Conservation (phyloP, 1,140 invertebrate species). For the Nasonia vitripennis region DNA sequence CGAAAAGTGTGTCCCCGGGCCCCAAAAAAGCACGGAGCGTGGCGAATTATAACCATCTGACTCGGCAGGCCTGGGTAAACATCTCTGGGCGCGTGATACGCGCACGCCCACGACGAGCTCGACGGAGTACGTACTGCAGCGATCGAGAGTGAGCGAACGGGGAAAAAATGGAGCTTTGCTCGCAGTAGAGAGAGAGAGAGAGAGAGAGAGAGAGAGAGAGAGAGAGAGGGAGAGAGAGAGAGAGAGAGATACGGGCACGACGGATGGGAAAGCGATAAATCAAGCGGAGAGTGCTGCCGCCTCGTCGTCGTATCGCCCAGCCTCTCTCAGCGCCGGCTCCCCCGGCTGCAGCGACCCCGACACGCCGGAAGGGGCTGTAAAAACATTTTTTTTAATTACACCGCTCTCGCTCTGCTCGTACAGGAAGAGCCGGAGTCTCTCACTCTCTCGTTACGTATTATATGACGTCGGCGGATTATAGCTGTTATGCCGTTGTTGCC, state of each 20-base stretch:
- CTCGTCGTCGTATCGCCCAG: background rate
- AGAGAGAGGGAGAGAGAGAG: no score
- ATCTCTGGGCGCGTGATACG: no score
- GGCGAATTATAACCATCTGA: no score
- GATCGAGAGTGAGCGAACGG: background rate
- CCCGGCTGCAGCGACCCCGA: background rate
- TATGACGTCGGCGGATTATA: background rate
- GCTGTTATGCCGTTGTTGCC: background rate
- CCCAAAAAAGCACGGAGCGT: no score
- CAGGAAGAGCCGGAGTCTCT: background rate
- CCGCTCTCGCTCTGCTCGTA: background rate
- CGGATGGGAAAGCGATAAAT: constrained; percentile 38
- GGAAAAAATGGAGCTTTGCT: background rate
- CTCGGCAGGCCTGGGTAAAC: no score
- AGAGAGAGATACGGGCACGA: background rate
- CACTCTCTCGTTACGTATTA: background rate
- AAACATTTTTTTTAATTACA: constrained; percentile 37
- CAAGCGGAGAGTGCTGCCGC: constrained; percentile 7
- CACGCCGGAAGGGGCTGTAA: constrained; percentile 5
- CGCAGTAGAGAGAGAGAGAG: no score
- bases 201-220: no score
- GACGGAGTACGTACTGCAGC: background rate
- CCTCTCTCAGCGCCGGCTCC: background rate
- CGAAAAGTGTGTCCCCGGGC: no score
- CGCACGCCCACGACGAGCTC: no score